Evolutionary conservation across 2,888 invertebrate species (phyloP).

Genomic region (Frankliniella intonsa): DNA sequence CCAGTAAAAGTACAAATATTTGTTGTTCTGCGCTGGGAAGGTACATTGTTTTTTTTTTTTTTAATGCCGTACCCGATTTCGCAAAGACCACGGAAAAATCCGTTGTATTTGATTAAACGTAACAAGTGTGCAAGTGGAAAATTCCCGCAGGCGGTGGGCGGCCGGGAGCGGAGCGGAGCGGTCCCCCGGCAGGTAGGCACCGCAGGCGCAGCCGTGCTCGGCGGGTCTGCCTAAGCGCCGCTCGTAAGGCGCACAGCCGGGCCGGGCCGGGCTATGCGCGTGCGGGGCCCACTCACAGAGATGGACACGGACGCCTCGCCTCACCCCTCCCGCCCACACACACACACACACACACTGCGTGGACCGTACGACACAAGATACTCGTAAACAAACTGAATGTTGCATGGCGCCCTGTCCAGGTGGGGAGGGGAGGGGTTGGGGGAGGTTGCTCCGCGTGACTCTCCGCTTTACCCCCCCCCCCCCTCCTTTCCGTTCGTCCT

Average conservation of each 20-base stretch:
- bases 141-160: too few species aligned
- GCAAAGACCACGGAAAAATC: too few species aligned
- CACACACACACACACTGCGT: not conserved
- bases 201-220: not conserved
- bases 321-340: not conserved
- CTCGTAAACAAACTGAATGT: conserved; percentile 23
- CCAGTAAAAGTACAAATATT: too few species aligned
- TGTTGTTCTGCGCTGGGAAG: not conserved
- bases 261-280: not conserved
- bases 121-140: too few species aligned
- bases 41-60: too few species aligned
- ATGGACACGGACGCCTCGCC: not conserved
- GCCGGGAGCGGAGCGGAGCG: too few species aligned
- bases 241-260: not conserved
- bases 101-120: too few species aligned
- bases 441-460: conserved; percentile 30
- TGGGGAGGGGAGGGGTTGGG: not conserved
- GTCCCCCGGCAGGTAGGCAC: not conserved
- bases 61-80: too few species aligned
- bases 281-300: not conserved
- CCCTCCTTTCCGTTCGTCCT: not conserved
- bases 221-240: not conserved
- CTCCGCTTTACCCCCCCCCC: conserved; percentile 24
- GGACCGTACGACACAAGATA: not conserved
- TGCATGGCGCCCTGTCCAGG: not conserved